These are phyloP conservation scores for Ylistrum balloti DNA, from an alignment of 1,140 invertebrate genomes.

Conservation along the genomic window DNA sequence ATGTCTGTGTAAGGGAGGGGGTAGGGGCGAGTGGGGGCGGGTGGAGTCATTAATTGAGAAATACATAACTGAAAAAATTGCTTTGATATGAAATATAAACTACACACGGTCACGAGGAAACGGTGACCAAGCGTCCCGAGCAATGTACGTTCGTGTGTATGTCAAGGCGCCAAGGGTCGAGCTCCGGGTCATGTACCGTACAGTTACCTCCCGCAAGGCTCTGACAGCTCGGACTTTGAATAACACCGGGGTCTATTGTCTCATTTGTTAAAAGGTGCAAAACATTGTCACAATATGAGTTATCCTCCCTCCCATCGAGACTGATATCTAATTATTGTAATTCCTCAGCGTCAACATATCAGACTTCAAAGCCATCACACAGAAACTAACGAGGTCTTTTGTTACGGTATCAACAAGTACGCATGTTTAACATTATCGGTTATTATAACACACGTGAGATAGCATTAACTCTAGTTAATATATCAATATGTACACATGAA, in stretches of 20 bases:
- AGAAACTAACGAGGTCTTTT: neutral
- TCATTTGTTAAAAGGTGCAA: constrained; percentile 22
- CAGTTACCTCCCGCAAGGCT: constrained; percentile 3
- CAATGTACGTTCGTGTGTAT: too few relatives aligned
- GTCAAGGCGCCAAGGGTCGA: neutral
- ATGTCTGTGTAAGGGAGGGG: too few relatives aligned
- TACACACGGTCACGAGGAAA: too few relatives aligned
- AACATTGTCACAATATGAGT: constrained; percentile 34
- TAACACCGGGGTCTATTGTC: neutral
- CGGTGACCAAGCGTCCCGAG: neutral
- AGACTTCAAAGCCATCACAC: neutral
- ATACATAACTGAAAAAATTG: too few relatives aligned
- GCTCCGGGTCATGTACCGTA: neutral
- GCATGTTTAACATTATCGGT: neutral
- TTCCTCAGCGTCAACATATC: constrained; percentile 16
- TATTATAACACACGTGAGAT: neutral
- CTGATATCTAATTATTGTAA: constrained; percentile 20
- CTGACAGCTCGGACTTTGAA: neutral
- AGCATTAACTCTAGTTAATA: neutral
- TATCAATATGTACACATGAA: neutral
- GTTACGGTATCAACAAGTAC: neutral
- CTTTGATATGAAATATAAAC: too few relatives aligned
- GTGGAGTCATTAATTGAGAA: too few relatives aligned
- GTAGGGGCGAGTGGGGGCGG: too few relatives aligned
- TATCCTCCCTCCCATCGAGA: constrained; percentile 12